phyloP scores from a whole-genome alignment of 2,888 invertebrate species.

The Aporophyla lueneburgensis region DNA sequence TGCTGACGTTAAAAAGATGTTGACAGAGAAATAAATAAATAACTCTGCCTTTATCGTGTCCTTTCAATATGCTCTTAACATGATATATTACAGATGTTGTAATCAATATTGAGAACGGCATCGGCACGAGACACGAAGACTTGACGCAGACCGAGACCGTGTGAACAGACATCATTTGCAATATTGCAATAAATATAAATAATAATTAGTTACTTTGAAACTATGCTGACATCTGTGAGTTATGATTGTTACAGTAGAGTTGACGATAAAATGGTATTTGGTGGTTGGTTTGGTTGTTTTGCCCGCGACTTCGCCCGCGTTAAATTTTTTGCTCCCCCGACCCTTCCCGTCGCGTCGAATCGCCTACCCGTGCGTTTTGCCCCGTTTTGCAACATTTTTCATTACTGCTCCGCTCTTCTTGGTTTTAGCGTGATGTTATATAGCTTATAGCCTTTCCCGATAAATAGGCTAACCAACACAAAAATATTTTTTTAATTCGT shows the following conservation, averaged over 20 bases:
- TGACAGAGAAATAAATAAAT: slow-evolving; percentile 26
- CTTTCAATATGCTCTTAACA: slow-evolving; percentile 40
- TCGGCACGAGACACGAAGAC: slow-evolving; percentile 37
- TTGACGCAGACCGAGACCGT: slow-evolving; percentile 39
- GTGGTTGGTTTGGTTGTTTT: too few species aligned
- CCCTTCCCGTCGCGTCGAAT: too few species aligned
- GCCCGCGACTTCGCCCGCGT: too few species aligned
- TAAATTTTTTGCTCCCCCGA: too few species aligned
- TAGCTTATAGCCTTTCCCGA: too few species aligned
- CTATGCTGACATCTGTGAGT: slow-evolving; percentile 2
- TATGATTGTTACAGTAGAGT: background rate
- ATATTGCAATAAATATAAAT: slow-evolving; percentile 22
- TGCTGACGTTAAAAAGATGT: background rate
- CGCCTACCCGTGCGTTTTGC: too few species aligned
- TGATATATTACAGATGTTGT: slow-evolving; percentile 44
- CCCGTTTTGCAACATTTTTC: too few species aligned
- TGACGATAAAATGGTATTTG: background rate
- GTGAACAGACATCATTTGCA: slow-evolving; percentile 46
- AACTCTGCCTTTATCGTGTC: slow-evolving; percentile 14
- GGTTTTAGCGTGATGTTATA: too few species aligned
- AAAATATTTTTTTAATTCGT: too few species aligned
- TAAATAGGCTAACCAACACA: too few species aligned
- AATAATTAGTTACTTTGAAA: slow-evolving; percentile 21
- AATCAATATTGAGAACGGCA: slow-evolving; percentile 49
- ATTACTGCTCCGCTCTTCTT: too few species aligned